Conservation (phyloP, 1,140 invertebrate species). For the Saccostrea glomerata region DNA sequence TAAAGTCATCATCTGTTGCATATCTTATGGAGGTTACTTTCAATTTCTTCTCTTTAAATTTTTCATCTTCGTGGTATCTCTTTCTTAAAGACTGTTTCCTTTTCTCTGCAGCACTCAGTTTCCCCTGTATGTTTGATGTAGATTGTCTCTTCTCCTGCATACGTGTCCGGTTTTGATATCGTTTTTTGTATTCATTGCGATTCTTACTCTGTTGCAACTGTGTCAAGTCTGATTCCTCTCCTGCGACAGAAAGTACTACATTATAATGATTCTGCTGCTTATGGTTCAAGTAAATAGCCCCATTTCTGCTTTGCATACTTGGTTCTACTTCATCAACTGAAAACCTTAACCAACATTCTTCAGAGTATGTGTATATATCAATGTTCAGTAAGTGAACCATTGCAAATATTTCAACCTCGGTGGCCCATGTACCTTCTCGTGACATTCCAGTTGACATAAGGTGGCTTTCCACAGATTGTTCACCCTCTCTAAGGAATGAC, state of each 20-base stretch:
- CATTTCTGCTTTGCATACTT: neutral
- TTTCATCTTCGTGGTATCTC: neutral
- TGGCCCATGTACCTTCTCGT: constrained; percentile 31
- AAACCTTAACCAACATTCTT: constrained; percentile 21
- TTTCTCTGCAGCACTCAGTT: neutral
- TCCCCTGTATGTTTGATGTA: neutral
- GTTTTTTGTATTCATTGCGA: neutral
- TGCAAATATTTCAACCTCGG: constrained; percentile 36
- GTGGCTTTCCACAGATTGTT: neutral
- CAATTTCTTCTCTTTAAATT: neutral
- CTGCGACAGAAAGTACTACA: constrained; percentile 25
- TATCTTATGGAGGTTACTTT: neutral
- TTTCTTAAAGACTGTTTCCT: neutral
- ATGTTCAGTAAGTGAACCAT: neutral
- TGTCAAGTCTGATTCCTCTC: neutral
- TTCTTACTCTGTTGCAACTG: neutral
- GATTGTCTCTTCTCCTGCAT: neutral
- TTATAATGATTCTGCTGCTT: constrained; percentile 9
- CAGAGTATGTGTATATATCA: constrained; percentile 16
- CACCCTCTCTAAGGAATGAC: neutral
- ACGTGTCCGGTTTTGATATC: neutral
- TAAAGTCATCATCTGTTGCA: neutral
- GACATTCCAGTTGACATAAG: neutral
- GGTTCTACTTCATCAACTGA: neutral
- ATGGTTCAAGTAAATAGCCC: constrained; percentile 19